Percentiles rank a stretch among this genome's conserved stretches.
phyloP scores from a whole-genome alignment of 2,888 invertebrate genomes.

The Drosophila limbata region DNA sequence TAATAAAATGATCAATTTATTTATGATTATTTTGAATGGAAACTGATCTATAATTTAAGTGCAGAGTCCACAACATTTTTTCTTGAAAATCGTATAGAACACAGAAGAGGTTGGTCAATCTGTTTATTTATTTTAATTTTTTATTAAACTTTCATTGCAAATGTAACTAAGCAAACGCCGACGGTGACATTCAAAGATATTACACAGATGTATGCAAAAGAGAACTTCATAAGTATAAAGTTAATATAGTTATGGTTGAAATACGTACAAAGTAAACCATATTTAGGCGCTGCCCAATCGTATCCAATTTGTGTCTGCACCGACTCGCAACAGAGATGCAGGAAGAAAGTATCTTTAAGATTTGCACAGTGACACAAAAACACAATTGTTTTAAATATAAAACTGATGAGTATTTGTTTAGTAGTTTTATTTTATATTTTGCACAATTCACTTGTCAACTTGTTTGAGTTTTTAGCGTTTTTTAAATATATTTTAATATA shows the following conservation, averaged over 20 bases:
- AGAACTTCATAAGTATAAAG: not conserved
- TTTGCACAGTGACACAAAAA: conserved; percentile 21
- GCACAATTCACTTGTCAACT: conserved; percentile 57
- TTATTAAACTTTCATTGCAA: not conserved
- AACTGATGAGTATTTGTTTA: conserved; percentile 1
- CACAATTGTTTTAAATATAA: conserved; percentile 5
- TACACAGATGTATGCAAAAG: not conserved
- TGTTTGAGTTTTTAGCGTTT: conserved; percentile 17
- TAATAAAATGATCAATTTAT: too few species aligned
- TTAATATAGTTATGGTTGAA: not conserved
- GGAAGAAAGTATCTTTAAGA: conserved; percentile 13
- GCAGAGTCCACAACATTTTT: too few species aligned
- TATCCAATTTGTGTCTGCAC: conserved; percentile 70
- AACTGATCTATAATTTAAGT: too few species aligned
- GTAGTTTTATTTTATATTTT: not conserved
- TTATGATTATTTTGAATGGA: too few species aligned
- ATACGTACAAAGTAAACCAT: conserved; percentile 84
- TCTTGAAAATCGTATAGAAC: too few species aligned
- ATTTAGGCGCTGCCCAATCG: conserved; percentile 75
- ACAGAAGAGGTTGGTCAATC: too few species aligned
- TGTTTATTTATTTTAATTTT: too few species aligned
- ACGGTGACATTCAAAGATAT: not conserved
- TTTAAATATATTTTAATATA: conserved; percentile 8
- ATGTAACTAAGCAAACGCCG: not conserved
- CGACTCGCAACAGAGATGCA: conserved; percentile 28